A percentile compares a stretch with the other conserved stretches of the same genome.
Conservation (phyloP, 2,113 vertebrate genomes). For the Limanda limanda region DNA sequence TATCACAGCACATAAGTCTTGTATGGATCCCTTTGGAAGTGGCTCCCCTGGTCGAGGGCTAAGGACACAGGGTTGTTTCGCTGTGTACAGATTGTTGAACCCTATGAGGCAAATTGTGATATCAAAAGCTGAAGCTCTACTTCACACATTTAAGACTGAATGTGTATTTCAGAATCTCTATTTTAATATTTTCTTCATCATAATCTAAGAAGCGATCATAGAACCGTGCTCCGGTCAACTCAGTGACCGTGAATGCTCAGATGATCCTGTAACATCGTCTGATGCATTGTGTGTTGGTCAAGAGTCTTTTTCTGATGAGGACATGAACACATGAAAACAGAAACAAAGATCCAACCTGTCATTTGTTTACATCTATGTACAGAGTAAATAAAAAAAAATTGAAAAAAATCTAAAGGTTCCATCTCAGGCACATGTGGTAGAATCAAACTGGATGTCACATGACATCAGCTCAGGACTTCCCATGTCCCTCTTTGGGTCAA, state of each 20-base stretch:
- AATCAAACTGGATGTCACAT: constrained; percentile 69
- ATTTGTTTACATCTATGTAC: constrained; percentile 47
- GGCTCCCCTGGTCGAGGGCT: no score
- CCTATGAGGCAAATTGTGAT: no score
- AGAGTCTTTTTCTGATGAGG: constrained; percentile 8
- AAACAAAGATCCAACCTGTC: constrained; percentile 21
- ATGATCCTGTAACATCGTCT: constrained; percentile 21
- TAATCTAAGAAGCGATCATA: not conserved
- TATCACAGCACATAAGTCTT: not conserved
- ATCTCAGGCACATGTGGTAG: constrained; percentile 81
- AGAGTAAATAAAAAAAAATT: constrained; percentile 16
- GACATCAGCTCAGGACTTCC: constrained; percentile 38
- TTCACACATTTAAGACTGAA: not conserved
- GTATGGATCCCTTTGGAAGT: not conserved
- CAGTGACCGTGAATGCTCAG: not conserved
- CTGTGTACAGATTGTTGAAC: no score
- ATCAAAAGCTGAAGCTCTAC: no score
- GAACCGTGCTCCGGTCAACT: constrained; percentile 11
- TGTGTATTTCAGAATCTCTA: not conserved
- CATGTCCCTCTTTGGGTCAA: constrained; percentile 55
- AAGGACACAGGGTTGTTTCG: no score
- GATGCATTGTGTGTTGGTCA: constrained; percentile 33
- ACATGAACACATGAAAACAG: constrained; percentile 22
- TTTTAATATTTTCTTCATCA: constrained; percentile 22
- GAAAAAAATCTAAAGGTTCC: constrained; percentile 33